phyloP scores from a whole-genome alignment of 1,140 invertebrate genomes.

The Leptopilina clavipes region DNA sequence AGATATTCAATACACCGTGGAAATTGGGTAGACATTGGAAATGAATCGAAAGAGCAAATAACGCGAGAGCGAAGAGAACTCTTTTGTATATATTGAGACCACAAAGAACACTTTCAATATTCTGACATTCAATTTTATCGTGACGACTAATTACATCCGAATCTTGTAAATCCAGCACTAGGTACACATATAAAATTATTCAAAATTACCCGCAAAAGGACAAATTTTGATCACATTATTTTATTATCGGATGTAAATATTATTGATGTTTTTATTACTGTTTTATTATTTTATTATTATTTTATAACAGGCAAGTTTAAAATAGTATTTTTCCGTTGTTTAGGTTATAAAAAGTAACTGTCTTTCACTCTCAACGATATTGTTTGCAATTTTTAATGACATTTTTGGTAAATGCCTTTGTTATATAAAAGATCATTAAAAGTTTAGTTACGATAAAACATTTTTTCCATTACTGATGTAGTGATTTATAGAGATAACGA shows the following conservation, averaged over 20 bases:
- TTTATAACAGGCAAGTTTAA: not conserved
- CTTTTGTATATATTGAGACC: slow-evolving; percentile 9
- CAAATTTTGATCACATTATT: too few species aligned
- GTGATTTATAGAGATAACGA: not conserved
- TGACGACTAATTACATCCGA: slow-evolving; percentile 29
- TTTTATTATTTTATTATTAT: not conserved
- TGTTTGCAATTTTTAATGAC: not conserved
- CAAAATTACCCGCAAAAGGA: too few species aligned
- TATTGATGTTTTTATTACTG: not conserved
- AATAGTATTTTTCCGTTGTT: not conserved
- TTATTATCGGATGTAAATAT: not conserved
- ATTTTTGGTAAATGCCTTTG: not conserved
- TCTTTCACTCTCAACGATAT: not conserved
- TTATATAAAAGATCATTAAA: not conserved
- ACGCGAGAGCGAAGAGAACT: slow-evolving; percentile 39
- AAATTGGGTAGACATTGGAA: slow-evolving; percentile 66
- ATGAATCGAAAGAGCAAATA: slow-evolving; percentile 66
- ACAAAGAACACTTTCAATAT: slow-evolving; percentile 27
- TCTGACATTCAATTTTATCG: slow-evolving; percentile 32
- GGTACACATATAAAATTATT: too few species aligned
- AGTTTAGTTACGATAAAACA: not conserved
- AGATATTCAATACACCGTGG: slow-evolving; percentile 52
- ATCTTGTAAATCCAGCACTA: not conserved
- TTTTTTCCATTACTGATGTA: slow-evolving; percentile 4
- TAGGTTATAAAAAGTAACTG: not conserved